A percentile compares a stretch with the other conserved stretches of the same genome.
These are phyloP conservation scores for Mythimna loreyi DNA, from an alignment of 2,888 invertebrate species.

Conservation along the genomic window DNA sequence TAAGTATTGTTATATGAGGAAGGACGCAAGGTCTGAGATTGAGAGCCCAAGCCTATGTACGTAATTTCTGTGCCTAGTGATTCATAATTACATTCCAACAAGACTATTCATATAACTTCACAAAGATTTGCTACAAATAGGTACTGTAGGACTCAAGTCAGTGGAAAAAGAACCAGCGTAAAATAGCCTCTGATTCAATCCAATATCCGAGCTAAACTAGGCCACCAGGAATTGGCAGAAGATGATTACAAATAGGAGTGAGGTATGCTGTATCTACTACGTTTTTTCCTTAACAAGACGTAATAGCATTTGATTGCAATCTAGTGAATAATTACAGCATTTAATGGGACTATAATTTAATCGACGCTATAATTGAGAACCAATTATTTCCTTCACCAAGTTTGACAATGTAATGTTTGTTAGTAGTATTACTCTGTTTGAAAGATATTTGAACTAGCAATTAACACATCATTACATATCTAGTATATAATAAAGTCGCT, in stretches of 20 bases:
- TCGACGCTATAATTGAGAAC: slow-evolving; percentile 14
- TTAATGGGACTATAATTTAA: slow-evolving; percentile 19
- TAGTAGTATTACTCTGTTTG: slow-evolving; percentile 18
- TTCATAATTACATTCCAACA: no score
- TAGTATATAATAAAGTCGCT: no score
- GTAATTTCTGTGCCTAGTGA: no score
- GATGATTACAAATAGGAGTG: neutral
- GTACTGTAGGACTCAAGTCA: no score
- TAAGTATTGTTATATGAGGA: no score
- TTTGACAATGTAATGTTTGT: neutral
- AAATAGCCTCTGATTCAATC: no score
- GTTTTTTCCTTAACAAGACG: neutral
- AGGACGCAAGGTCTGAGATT: no score
- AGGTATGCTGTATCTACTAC: neutral
- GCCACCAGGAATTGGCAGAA: neutral
- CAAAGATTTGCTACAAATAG: no score
- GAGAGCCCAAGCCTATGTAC: no score
- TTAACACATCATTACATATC: no score
- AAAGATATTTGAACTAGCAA: neutral
- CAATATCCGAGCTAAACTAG: neutral
- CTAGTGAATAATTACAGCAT: slow-evolving; percentile 6
- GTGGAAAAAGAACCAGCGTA: no score
- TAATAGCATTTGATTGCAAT: neutral
- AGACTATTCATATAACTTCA: no score
- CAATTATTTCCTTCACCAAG: slow-evolving; percentile 9